Percentiles rank a stretch among this genome's conserved stretches.
phyloP scores from a whole-genome alignment of 2,888 invertebrate species.

The Drosophila paramelanica region DNA sequence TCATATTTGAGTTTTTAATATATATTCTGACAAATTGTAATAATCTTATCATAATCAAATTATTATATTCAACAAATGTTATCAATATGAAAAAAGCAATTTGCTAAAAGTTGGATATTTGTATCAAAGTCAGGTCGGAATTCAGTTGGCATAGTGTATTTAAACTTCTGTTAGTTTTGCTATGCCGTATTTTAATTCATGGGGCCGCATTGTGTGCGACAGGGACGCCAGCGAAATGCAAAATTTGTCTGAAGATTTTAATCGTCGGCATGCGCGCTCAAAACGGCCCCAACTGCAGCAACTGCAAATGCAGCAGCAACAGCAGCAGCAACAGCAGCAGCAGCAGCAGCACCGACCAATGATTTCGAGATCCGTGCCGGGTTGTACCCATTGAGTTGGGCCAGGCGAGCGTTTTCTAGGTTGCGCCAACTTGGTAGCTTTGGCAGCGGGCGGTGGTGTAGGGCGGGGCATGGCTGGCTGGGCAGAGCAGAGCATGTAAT shows the following conservation, averaged over 20 bases:
- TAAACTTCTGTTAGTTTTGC: conserved; percentile 16
- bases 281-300: conserved; percentile 59
- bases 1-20: too few relatives aligned
- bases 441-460: conserved; percentile 24
- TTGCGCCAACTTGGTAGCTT: conserved; percentile 43
- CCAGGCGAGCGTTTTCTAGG: conserved; percentile 66
- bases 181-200: conserved; percentile 74
- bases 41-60: too few relatives aligned
- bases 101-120: too few relatives aligned
- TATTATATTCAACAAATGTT: too few relatives aligned
- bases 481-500: conserved; percentile 73
- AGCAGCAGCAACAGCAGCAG: conserved; percentile 24
- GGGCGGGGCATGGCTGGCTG: conserved; percentile 49
- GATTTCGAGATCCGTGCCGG: conserved; percentile 51
- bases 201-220: conserved; percentile 63
- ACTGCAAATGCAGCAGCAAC: conserved; percentile 24
- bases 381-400: conserved; percentile 68
- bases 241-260: conserved; percentile 84
- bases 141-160: conserved; percentile 26
- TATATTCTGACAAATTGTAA: too few relatives aligned
- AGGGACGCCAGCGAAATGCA: conserved; percentile 74
- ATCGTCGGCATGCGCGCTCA: conserved; percentile 78
- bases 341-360: conserved; percentile 34
- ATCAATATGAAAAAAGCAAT: too few relatives aligned
- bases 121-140: too few relatives aligned